Evolutionary conservation across 35 echinoderm and acorn worm species (phyloP).

Genomic region (Nesometra sesokonis): DNA sequence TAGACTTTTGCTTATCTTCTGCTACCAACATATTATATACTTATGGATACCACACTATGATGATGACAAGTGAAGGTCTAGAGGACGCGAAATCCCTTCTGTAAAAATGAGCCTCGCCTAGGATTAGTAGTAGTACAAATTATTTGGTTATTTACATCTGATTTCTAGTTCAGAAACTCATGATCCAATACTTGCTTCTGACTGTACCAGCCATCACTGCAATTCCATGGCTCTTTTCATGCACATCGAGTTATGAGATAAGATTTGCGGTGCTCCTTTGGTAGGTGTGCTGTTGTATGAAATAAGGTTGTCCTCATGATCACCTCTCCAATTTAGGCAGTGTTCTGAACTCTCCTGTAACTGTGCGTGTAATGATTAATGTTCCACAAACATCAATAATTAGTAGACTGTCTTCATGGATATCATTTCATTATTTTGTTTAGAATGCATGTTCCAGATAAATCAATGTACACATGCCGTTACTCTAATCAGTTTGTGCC

Average conservation of each 20-base stretch:
- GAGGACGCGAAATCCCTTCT: too few relatives aligned
- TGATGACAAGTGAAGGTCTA: too few relatives aligned
- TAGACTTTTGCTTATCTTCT: too few relatives aligned
- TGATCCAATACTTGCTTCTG: slow-evolving; percentile 41
- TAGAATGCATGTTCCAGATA: slow-evolving; percentile 13
- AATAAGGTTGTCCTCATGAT: background rate
- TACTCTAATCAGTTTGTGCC: slow-evolving; percentile 45
- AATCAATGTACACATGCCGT: slow-evolving; percentile 59
- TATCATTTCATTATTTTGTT: background rate
- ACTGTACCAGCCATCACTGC: slow-evolving; percentile 26
- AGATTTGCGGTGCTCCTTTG: slow-evolving; percentile 19
- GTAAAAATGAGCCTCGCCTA: too few relatives aligned
- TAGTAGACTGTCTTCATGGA: background rate
- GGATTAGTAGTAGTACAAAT: too few relatives aligned
- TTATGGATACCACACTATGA: too few relatives aligned
- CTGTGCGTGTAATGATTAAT: slow-evolving; percentile 26
- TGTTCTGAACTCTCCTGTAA: slow-evolving; percentile 24
- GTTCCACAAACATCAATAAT: slow-evolving; percentile 28
- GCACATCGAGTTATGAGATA: slow-evolving; percentile 23
- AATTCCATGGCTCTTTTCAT: slow-evolving; percentile 33
- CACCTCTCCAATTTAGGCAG: slow-evolving; percentile 44
- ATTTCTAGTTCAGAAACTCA: slow-evolving; percentile 24
- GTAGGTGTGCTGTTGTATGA: slow-evolving; percentile 27
- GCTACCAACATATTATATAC: too few relatives aligned
- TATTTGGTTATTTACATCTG: too few relatives aligned